Percentiles rank a stretch among this genome's conserved stretches.
phyloP scores from a whole-genome alignment of 2,797 vertebrate genomes.

The Eidolon dupreanum region DNA sequence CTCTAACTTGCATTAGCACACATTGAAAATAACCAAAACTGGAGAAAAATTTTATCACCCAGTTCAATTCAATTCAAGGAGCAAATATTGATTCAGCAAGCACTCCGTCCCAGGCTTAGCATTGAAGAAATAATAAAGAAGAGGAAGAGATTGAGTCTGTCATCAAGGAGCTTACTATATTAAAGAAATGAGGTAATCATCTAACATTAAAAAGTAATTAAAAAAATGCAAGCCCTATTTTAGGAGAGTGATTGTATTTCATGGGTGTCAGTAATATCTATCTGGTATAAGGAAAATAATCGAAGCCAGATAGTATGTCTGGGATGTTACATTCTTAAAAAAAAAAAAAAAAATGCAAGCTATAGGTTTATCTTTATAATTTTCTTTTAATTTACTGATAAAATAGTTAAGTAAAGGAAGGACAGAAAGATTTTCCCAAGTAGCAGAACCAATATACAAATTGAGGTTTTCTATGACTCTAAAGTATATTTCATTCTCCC shows the following conservation, averaged over 20 bases:
- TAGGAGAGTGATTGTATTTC: not conserved
- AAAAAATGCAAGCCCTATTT: not conserved
- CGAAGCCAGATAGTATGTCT: not conserved
- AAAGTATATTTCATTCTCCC: not conserved
- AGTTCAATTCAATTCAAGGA: constrained; percentile 21
- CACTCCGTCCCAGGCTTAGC: not conserved
- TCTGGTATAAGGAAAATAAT: not conserved
- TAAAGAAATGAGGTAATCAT: not conserved
- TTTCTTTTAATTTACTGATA: not conserved
- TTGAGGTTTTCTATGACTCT: not conserved
- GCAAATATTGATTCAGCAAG: constrained; percentile 29
- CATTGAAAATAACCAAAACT: not conserved
- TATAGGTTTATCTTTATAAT: not conserved
- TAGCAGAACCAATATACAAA: not conserved
- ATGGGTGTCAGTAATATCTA: not conserved
- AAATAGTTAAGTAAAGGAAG: not conserved
- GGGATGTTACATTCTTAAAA: not conserved
- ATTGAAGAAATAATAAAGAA: not conserved
- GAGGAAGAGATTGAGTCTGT: not conserved
- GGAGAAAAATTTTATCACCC: not conserved
- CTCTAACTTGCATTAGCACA: not conserved
- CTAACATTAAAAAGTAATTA: not conserved
- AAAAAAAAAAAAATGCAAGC: not conserved
- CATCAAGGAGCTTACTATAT: not conserved
- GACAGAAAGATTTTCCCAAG: not conserved